Evolutionary conservation across 2,888 invertebrate species (phyloP).

Genomic region (Stegana nigrithorax): DNA sequence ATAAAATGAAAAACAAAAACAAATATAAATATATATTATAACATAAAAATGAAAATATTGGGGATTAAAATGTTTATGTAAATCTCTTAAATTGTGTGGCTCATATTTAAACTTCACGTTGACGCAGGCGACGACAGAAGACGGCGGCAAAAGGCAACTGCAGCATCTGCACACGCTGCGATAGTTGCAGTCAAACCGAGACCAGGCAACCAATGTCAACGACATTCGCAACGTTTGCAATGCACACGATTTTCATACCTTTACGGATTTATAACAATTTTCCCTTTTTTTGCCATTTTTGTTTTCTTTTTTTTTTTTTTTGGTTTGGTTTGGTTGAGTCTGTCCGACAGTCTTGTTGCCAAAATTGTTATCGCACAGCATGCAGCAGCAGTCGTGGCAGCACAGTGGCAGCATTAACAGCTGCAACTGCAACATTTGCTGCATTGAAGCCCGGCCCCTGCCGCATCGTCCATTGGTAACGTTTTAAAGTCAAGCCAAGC

Average conservation of each 20-base stretch:
- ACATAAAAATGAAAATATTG: not conserved
- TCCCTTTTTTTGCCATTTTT: conserved; percentile 29
- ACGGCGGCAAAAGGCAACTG: not conserved
- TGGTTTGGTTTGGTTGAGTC: too few relatives aligned
- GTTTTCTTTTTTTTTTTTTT: conserved; percentile 9
- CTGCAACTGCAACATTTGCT: conserved; percentile 40
- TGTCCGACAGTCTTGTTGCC: conserved; percentile 40
- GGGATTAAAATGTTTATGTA: conserved; percentile 54
- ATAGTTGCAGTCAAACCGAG: not conserved
- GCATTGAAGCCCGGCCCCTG: too few relatives aligned
- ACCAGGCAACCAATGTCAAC: too few relatives aligned
- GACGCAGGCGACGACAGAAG: not conserved
- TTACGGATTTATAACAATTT: conserved; percentile 30
- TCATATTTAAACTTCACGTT: conserved; percentile 17
- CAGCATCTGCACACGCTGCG: conserved; percentile 16
- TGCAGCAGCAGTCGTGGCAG: conserved; percentile 46
- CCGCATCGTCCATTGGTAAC: too few relatives aligned
- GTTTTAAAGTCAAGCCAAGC: too few relatives aligned
- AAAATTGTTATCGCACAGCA: conserved; percentile 57
- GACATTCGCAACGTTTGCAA: too few relatives aligned
- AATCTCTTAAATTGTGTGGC: conserved; percentile 57
- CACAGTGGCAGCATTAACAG: conserved; percentile 50
- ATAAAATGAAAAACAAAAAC: too few relatives aligned
- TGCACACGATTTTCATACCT: not conserved
- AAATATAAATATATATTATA: too few relatives aligned